These are phyloP conservation scores for Laspeyria flexula DNA, from an alignment of 2,888 invertebrate genomes.

Conservation along the genomic window DNA sequence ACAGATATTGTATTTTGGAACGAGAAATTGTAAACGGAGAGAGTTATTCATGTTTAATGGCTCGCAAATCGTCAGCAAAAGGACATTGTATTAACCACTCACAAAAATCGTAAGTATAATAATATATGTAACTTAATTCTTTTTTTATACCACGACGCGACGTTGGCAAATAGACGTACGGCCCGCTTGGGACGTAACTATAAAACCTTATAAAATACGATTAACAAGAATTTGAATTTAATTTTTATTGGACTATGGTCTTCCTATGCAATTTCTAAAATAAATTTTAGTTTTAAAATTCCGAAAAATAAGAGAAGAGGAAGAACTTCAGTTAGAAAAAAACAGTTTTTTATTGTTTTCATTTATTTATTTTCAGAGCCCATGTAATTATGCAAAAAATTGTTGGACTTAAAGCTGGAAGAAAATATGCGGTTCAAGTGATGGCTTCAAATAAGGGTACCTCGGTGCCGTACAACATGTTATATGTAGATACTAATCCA, in stretches of 20 bases:
- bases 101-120: conserved; percentile 66
- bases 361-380: conserved; percentile 63
- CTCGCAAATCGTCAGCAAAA: conserved; percentile 52
- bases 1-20: conserved; percentile 72
- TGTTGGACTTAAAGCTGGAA: conserved; percentile 65
- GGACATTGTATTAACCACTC: conserved; percentile 64
- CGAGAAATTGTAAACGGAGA: conserved; percentile 61
- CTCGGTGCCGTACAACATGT: conserved; percentile 68
- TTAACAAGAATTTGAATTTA: too few relatives aligned
- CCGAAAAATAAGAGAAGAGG: too few relatives aligned
- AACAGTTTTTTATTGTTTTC: too few relatives aligned
- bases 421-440: conserved; percentile 76
- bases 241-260: too few relatives aligned
- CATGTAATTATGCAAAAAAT: conserved; percentile 73
- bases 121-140: too few relatives aligned
- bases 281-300: too few relatives aligned
- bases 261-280: too few relatives aligned
- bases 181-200: too few relatives aligned
- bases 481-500: conserved; percentile 72
- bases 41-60: conserved; percentile 53
- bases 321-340: too few relatives aligned
- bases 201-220: too few relatives aligned
- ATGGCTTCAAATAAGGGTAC: conserved; percentile 68
- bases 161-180: too few relatives aligned
- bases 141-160: too few relatives aligned